phyloP scores from a whole-genome alignment of 2,113 vertebrate species.

The Lagopus leucura region DNA sequence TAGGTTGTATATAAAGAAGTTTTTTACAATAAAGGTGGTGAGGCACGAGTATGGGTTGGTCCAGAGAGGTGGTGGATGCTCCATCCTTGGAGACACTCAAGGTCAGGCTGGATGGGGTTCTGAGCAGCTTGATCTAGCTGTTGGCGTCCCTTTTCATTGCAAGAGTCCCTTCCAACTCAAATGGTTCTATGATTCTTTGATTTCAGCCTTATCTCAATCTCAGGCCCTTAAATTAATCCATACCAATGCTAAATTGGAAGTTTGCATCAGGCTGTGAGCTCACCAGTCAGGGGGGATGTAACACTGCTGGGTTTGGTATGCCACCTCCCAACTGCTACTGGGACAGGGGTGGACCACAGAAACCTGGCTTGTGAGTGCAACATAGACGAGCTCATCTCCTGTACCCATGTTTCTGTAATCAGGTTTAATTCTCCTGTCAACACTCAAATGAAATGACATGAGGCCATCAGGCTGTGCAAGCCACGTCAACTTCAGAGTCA shows the following conservation, averaged over 20 bases:
- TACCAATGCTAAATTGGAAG: background rate
- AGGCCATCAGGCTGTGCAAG: background rate
- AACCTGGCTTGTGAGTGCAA: background rate
- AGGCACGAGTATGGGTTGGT: too few relatives aligned
- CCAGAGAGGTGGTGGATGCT: too few relatives aligned
- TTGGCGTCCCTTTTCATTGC: too few relatives aligned
- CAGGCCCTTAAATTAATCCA: background rate
- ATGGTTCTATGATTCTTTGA: too few relatives aligned
- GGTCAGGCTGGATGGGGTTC: too few relatives aligned
- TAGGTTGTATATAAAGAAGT: too few relatives aligned
- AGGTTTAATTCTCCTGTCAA: background rate
- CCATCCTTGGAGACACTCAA: too few relatives aligned
- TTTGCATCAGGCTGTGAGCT: background rate
- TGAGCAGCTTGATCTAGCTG: too few relatives aligned
- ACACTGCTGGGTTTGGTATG: background rate
- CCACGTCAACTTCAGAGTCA: background rate
- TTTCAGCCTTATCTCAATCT: background rate
- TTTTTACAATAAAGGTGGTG: too few relatives aligned
- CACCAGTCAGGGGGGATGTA: background rate
- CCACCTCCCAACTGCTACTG: background rate
- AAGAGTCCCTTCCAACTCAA: too few relatives aligned
- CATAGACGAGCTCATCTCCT: accelerated
- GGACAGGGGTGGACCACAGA: background rate
- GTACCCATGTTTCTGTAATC: background rate
- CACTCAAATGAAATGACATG: background rate